Conservation (phyloP, 2,113 vertebrate genomes). For the Sus scrofa region DNA sequence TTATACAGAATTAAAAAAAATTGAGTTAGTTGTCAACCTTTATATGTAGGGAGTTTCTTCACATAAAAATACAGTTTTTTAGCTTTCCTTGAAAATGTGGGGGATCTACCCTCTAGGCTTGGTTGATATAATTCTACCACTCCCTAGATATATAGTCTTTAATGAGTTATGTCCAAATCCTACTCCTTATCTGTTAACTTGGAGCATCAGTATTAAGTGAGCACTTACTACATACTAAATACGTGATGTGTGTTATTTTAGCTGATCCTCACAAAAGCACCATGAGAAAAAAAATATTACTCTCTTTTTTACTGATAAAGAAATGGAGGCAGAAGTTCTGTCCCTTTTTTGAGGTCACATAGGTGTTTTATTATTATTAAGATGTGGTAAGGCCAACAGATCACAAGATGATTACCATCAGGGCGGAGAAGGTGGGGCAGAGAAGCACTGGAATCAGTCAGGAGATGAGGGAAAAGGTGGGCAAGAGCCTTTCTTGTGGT, state of each 20-base stretch:
- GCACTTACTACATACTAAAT: neutral
- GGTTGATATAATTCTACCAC: neutral
- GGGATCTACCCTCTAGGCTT: neutral
- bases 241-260: neutral
- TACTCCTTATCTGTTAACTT: neutral
- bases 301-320: neutral
- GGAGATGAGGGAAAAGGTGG: neutral
- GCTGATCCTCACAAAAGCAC: neutral
- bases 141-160: neutral
- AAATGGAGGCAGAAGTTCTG: neutral
- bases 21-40: conserved; percentile 6
- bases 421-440: neutral
- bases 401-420: no score
- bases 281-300: neutral
- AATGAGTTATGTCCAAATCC: neutral
- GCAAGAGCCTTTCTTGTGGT: neutral
- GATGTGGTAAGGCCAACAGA: neutral
- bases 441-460: neutral
- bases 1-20: neutral
- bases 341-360: neutral
- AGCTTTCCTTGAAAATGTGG: conserved; percentile 1
- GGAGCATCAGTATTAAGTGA: neutral
- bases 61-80: neutral
- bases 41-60: conserved; percentile 6
- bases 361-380: neutral